Evolutionary conservation across 30 jellyfish, hydroid and myxozoan species (phyloP), one percentile per base, ranked within the genome.

Genomic region (Clytia hemisphaerica): DNA sequence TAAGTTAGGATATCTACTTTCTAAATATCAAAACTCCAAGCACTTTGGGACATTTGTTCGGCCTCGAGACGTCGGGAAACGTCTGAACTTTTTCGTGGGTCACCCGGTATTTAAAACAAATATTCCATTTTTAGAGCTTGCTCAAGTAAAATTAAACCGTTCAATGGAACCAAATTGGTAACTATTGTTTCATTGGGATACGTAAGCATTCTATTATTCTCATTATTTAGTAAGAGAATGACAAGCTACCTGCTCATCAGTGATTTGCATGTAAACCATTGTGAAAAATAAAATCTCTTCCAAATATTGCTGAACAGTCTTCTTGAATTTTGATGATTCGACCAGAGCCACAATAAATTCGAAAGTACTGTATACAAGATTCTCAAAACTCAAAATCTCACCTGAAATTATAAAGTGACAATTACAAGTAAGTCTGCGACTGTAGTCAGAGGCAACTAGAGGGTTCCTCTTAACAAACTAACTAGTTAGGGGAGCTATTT

Each of bases 331-430:
- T 16, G 93, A 83, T 35, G 74, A 69, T 68, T 86, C 96, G 22
- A 86, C 94, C 36, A 86, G 49, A 30, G 96, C 93, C 16, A 94
- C 70, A 47, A 86, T 86, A 59, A 86, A 86, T 67, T 86, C 96
- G 51, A 86, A 86, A 21, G 79, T 78, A 64, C 93, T 67, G 68
- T 58, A 86, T 19, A 86, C 79, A 58, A 86, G 61, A 58, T 86
- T 86, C 61, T 86, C 96, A 55, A 86, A 86, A 61, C 93, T 86
- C 19, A 86, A 75, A 4, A 86, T 80, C 54, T 86, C 96, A 0
- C 96, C 96, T 86, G 58, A 24, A 70, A 66, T 28, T 32, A 22
- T 1, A 0, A 0, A 2, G 70, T 18, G 32, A 27, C 12, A 14
- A 6, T 27, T 21, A 24, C 22, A n/a, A 45, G 49, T 0, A 16